phyloP scores from a whole-genome alignment of 2,797 vertebrate genomes.

The Nannoperca obscura region DNA sequence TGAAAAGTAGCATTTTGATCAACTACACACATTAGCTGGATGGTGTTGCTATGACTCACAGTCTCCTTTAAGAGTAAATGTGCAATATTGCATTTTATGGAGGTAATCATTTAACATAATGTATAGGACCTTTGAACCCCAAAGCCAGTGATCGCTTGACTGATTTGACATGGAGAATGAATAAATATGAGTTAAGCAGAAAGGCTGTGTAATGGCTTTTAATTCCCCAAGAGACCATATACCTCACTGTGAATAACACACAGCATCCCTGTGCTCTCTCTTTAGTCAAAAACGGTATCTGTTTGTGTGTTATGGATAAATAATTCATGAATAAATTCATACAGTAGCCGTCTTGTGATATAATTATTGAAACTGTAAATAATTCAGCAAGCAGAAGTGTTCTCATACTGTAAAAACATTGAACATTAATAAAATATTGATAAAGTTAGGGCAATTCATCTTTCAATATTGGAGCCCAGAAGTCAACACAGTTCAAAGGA shows the following conservation, averaged over 20 bases:
- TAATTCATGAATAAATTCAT: slow-evolving; percentile 14
- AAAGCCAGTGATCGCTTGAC: neutral
- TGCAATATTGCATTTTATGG: neutral
- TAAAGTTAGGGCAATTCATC: neutral
- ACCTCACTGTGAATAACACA: neutral
- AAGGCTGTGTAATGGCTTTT: neutral
- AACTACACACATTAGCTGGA: neutral
- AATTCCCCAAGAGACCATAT: neutral
- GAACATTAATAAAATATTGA: slow-evolving; percentile 26
- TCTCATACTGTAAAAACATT: slow-evolving; percentile 4
- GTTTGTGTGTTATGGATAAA: slow-evolving; percentile 3
- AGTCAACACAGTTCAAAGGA: slow-evolving; percentile 26
- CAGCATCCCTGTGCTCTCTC: neutral
- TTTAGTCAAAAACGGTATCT: neutral
- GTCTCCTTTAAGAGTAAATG: neutral
- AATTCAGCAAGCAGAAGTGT: slow-evolving; percentile 30
- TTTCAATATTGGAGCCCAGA: neutral
- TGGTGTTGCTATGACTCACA: neutral
- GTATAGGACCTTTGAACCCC: slow-evolving; percentile 1
- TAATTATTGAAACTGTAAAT: slow-evolving; percentile 31
- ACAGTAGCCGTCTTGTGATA: neutral
- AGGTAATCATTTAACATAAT: slow-evolving; percentile 23
- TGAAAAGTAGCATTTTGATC: neutral
- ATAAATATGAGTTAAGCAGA: neutral
- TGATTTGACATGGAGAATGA: slow-evolving; percentile 7